phyloP scores from a whole-genome alignment of 2,797 vertebrate genomes.

The Notolabrus celidotus region DNA sequence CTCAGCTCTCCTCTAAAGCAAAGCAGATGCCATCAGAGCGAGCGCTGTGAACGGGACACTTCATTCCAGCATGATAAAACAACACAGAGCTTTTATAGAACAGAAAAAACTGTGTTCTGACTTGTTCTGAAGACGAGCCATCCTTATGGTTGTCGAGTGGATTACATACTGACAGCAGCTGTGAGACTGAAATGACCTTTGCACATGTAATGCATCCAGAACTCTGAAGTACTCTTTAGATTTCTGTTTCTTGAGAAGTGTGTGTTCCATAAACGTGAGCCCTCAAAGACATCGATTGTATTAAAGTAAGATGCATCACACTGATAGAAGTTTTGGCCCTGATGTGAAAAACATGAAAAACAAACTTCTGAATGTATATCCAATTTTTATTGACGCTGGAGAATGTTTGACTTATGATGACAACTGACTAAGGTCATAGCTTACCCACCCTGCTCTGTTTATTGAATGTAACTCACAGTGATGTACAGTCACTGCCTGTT shows the following conservation, averaged over 20 bases:
- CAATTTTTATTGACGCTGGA: conserved; percentile 28
- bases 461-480: conserved; percentile 30
- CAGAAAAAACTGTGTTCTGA: conserved; percentile 24
- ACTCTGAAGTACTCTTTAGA: conserved; percentile 13
- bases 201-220: conserved; percentile 31
- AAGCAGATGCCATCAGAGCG: conserved; percentile 80
- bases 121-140: conserved; percentile 23
- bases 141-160: conserved; percentile 38
- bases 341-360: conserved; percentile 41
- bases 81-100: conserved; percentile 49
- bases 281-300: conserved; percentile 4
- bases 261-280: not conserved
- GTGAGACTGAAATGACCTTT: conserved; percentile 51
- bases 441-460: conserved; percentile 18
- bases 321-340: conserved; percentile 7
- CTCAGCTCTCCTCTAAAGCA: conserved; percentile 72
- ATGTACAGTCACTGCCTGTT: conserved; percentile 25
- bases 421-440: conserved; percentile 51
- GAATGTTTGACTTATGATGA: conserved; percentile 52
- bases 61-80: conserved; percentile 58
- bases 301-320: conserved; percentile 14
- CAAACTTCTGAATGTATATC: conserved; percentile 34
- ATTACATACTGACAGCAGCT: conserved; percentile 47
- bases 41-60: conserved; percentile 53
- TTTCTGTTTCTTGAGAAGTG: not conserved